Evolutionary conservation across 2,888 invertebrate genomes (phyloP).

Genomic region (Apotomis capreana): DNA sequence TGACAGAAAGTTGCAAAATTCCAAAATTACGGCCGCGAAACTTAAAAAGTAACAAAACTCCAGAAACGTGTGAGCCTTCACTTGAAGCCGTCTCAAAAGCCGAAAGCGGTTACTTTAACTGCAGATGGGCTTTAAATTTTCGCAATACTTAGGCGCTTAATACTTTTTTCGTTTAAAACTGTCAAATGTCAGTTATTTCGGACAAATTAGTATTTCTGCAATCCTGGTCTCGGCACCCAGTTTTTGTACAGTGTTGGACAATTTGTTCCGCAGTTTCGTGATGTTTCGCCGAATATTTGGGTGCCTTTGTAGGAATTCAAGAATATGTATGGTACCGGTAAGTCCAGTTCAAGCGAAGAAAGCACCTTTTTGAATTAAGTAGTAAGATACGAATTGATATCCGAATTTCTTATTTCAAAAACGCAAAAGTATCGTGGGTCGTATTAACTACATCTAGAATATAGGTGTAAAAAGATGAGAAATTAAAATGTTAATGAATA

Average conservation of each 20-base stretch:
- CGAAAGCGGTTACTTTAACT: not conserved
- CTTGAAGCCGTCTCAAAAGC: not conserved
- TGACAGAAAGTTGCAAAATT: too few relatives aligned
- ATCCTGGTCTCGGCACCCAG: slow-evolving; percentile 13
- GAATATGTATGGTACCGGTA: not conserved
- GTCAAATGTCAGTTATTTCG: slow-evolving; percentile 29
- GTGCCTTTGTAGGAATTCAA: not conserved
- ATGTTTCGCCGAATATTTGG: slow-evolving; percentile 11
- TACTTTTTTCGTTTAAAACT: not conserved
- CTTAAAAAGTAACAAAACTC: too few relatives aligned
- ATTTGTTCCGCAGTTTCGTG: slow-evolving; percentile 11
- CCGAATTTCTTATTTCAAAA: too few relatives aligned
- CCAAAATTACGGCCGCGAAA: too few relatives aligned
- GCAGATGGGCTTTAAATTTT: not conserved
- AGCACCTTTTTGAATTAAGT: not conserved
- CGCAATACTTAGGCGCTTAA: not conserved
- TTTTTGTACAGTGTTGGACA: slow-evolving; percentile 15
- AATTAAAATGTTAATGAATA: too few relatives aligned
- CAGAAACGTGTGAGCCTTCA: not conserved
- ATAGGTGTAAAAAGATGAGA: too few relatives aligned
- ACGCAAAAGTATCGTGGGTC: too few relatives aligned
- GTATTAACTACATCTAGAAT: too few relatives aligned
- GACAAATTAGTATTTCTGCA: slow-evolving; percentile 33
- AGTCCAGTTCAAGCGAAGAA: not conserved
- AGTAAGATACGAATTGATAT: too few relatives aligned